phyloP scores from a whole-genome alignment of 2,888 invertebrate genomes.

The Phyllotreta striolata region DNA sequence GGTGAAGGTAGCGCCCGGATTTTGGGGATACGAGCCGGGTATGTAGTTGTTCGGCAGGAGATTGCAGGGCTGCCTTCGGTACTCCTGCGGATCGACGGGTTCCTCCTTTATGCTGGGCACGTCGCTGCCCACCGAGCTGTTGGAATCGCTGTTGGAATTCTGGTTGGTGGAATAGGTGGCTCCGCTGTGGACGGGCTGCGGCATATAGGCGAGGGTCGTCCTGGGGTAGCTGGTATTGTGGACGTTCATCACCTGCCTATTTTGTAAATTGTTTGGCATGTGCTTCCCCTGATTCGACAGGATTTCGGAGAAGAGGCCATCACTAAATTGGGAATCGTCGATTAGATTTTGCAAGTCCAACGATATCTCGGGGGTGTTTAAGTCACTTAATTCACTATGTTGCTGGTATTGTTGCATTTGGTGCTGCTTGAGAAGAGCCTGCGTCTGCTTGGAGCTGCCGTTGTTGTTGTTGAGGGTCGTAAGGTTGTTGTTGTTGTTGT shows the following conservation, averaged over 20 bases:
- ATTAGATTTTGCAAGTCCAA: constrained; percentile 91
- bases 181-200: constrained; percentile 88
- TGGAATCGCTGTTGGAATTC: constrained; percentile 59
- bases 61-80: constrained; percentile 68
- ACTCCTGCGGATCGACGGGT: constrained; percentile 82
- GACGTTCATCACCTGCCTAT: constrained; percentile 61
- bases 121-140: constrained; percentile 65
- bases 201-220: constrained; percentile 87
- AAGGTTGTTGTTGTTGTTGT: constrained; percentile 63
- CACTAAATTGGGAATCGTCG: constrained; percentile 88
- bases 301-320: constrained; percentile 87
- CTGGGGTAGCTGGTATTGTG: constrained; percentile 65
- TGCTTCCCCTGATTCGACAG: constrained; percentile 66
- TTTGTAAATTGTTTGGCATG: constrained; percentile 56
- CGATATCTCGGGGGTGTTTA: constrained; percentile 92
- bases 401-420: constrained; percentile 79
- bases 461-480: constrained; percentile 61
- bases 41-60: constrained; percentile 60
- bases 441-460: constrained; percentile 66
- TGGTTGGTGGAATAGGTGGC: constrained; percentile 65
- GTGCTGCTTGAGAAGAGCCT: constrained; percentile 71
- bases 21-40: constrained; percentile 50
- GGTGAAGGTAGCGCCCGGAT: constrained; percentile 62
- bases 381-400: constrained; percentile 79
- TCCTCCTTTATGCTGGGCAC: constrained; percentile 87